phyloP scores from a whole-genome alignment of 2,113 vertebrate species.

The Anolis sagrei region DNA sequence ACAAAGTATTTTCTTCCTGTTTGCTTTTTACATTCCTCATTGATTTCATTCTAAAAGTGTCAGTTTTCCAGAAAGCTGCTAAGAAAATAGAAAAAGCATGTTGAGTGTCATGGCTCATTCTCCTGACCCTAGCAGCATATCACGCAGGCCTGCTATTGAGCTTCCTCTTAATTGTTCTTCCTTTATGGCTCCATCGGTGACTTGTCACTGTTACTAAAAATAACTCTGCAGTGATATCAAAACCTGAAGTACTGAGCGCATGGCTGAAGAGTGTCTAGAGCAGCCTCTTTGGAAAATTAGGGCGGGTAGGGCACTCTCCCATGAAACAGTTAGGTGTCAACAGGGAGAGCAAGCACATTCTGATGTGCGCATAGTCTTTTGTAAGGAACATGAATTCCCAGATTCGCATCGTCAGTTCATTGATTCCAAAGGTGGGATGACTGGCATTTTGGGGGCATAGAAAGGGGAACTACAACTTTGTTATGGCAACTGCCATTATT shows the following conservation, averaged over 20 bases:
- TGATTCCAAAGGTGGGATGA: not conserved
- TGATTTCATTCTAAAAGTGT: not conserved
- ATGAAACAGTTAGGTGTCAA: not conserved
- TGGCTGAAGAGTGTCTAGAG: not conserved
- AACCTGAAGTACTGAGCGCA: not conserved
- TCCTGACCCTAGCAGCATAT: constrained; percentile 5
- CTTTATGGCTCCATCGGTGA: constrained; percentile 5
- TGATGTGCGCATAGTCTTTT: not conserved
- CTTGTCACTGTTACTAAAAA: constrained; percentile 38
- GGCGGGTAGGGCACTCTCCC: not conserved
- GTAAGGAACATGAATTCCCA: not conserved
- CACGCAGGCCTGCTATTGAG: not conserved
- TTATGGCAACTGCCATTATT: not conserved
- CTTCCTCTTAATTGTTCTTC: constrained; percentile 30
- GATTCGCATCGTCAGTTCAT: not conserved
- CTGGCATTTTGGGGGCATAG: not conserved
- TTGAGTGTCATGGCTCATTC: not conserved
- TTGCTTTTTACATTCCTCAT: not conserved
- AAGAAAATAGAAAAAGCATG: not conserved
- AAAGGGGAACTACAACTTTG: not conserved
- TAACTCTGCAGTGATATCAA: not conserved
- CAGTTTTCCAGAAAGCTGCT: accelerated
- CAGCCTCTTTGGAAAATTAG: constrained; percentile 31
- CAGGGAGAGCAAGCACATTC: constrained; percentile 3
- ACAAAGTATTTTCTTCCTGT: not conserved